phyloP scores from a whole-genome alignment of 2,113 vertebrate species.

The Aramus guarauna region DNA sequence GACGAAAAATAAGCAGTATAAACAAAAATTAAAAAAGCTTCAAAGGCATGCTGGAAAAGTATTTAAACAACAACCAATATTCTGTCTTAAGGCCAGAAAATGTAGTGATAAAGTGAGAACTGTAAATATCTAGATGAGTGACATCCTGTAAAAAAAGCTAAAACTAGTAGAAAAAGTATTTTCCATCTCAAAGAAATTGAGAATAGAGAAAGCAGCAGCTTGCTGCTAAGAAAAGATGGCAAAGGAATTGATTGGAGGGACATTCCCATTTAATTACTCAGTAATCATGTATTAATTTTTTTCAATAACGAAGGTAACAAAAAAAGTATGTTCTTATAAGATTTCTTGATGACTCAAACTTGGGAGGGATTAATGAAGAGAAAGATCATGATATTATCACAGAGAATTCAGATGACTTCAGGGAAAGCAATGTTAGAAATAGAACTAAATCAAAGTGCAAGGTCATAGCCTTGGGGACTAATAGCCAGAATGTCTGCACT shows the following conservation, averaged over 20 bases:
- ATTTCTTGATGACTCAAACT: not conserved
- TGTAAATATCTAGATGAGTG: not conserved
- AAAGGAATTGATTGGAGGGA: not conserved
- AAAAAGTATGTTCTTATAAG: rapidly evolving
- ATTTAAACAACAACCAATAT: not conserved
- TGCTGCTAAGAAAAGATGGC: not conserved
- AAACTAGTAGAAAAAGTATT: not conserved
- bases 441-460: not conserved
- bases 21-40: not conserved
- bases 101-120: not conserved
- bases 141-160: not conserved
- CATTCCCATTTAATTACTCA: not conserved
- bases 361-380: not conserved
- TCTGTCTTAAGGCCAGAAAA: not conserved
- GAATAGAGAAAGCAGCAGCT: not conserved
- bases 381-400: not conserved
- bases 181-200: not conserved
- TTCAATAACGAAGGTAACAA: not conserved
- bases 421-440: not conserved
- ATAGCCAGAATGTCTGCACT: not conserved
- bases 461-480: not conserved
- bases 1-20: not conserved
- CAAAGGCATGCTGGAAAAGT: not conserved
- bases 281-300: not conserved
- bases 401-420: not conserved